Percentiles rank a stretch among this genome's conserved stretches.
Evolutionary conservation across 2,797 vertebrate species (phyloP).

Genomic region (Fistularia tabacaria): DNA sequence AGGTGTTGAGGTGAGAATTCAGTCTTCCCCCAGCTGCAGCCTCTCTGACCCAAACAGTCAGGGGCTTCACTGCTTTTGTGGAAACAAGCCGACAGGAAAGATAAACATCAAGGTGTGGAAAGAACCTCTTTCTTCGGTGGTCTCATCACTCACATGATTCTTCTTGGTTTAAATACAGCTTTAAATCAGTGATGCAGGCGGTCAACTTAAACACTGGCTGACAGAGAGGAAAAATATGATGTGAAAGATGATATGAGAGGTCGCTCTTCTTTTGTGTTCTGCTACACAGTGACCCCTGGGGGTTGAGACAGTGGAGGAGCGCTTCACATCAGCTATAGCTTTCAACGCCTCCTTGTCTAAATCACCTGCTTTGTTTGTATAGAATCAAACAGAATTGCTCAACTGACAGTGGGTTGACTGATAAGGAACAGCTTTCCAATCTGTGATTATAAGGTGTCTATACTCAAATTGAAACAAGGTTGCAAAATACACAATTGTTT

Average conservation of each 20-base stretch:
- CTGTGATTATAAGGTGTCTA: no score
- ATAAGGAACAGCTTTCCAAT: no score
- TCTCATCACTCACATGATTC: constrained; percentile 42
- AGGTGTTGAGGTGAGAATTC: constrained; percentile 54
- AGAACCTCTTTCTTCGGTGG: constrained; percentile 48
- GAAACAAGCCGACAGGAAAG: constrained; percentile 62
- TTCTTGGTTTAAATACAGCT: constrained; percentile 4
- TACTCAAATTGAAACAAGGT: no score
- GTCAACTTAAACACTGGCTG: constrained; percentile 24
- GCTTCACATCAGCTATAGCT: background rate
- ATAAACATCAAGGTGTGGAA: constrained; percentile 68
- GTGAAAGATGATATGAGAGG: constrained; percentile 15
- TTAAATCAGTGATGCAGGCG: constrained; percentile 29
- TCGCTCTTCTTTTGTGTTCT: constrained; percentile 5
- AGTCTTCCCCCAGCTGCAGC: constrained; percentile 31
- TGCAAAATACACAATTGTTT: no score
- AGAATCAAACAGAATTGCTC: background rate
- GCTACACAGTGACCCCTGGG: constrained; percentile 60
- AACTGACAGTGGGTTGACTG: no score
- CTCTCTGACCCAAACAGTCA: constrained; percentile 43
- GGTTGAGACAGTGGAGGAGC: constrained; percentile 12
- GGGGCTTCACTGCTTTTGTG: constrained; percentile 40
- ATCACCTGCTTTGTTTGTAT: background rate
- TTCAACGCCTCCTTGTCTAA: background rate
- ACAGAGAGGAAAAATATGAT: constrained; percentile 16